Base-by-base conservation (phyloP, 2,113 vertebrate species). In the Thamnaconus septentrionalis region DNA sequence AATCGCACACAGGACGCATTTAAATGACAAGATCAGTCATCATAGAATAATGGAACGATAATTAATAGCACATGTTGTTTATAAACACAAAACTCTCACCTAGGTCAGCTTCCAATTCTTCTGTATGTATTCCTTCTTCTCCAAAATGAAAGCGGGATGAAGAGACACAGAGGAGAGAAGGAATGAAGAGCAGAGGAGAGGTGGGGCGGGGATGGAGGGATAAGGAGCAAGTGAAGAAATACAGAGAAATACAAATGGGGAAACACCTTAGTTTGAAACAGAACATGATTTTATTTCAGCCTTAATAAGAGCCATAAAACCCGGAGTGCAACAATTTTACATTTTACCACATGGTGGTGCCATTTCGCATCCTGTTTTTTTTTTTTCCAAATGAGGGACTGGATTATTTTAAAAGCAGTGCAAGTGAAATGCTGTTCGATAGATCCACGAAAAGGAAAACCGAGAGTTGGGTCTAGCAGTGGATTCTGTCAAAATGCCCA, bases 111-210 rank as follows among this genome's bases (percentile, higher is more conserved):
- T 98, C 96, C 90, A 94, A 92, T 83, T 98, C 96, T 78, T 98
- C 96, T 42, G 96, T 96, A 88, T 96, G 96, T 87, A 98, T 94
- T 90, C 96, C 96, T 94, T 98, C 96, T 98, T 98, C 96, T 98
- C 95, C 95, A 96, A 91, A 85, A 88, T 87, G 93, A 91, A 93
- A 89, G 83, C 80, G 86, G 86, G 85, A 85, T 92, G 90, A 83
- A 47, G 58, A 64, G 63, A 68, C 59, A 69, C 53, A 61, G 75
- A 69, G 55, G 78, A 73, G 59, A 66, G 44, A 4, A 46, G 80
- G 82, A 62, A 82, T 47, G 78, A 48, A 59, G 5, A 53, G 64
- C 51, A 61, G 9, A 64, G 41, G 49, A 56, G 64, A 69, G 65
- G 70, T 12, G 47, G 49, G 62, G 49, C 12, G 0, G 5, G 48